These are phyloP conservation scores for Stegophylla sp. DNA, from an alignment of 2,888 invertebrate genomes.

Conservation along the genomic window DNA sequence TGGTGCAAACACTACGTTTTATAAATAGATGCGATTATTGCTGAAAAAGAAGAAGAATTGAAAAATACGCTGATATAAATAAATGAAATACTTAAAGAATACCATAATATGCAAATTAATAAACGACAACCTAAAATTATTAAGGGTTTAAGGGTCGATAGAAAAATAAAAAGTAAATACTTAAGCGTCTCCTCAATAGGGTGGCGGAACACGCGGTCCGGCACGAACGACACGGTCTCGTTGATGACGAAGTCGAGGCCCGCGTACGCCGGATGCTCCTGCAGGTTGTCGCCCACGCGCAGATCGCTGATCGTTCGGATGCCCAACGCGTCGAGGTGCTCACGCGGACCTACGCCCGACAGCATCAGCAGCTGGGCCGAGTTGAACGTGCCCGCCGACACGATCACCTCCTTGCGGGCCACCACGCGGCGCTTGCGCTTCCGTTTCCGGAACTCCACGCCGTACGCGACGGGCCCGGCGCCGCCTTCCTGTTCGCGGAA, in stretches of 20 bases:
- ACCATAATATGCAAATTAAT: too few relatives aligned
- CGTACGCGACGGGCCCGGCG: conserved; percentile 65
- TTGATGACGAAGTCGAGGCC: conserved; percentile 74
- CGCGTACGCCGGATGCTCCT: conserved; percentile 67
- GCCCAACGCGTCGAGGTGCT: conserved; percentile 68
- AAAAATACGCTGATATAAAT: too few relatives aligned
- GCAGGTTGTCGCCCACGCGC: conserved; percentile 58
- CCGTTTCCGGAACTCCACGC: conserved; percentile 66
- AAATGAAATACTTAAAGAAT: too few relatives aligned
- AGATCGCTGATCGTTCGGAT: conserved; percentile 63
- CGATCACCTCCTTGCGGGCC: conserved; percentile 70
- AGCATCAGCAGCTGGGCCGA: conserved; percentile 77
- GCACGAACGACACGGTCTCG: conserved; percentile 65
- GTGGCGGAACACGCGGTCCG: conserved; percentile 63
- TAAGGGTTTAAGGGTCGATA: too few relatives aligned
- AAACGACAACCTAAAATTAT: too few relatives aligned
- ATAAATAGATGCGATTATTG: too few relatives aligned
- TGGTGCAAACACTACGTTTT: too few relatives aligned
- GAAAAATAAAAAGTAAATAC: too few relatives aligned
- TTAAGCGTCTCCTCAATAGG: conserved; percentile 1
- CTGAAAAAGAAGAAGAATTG: too few relatives aligned
- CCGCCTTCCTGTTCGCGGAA: too few relatives aligned
- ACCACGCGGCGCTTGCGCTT: conserved; percentile 63
- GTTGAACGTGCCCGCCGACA: conserved; percentile 79
- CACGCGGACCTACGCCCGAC: conserved; percentile 71